Evolutionary conservation across 1,140 invertebrate genomes (phyloP), one percentile per base, ranked within the genome.

Genomic region (Lordiphosa mommai): DNA sequence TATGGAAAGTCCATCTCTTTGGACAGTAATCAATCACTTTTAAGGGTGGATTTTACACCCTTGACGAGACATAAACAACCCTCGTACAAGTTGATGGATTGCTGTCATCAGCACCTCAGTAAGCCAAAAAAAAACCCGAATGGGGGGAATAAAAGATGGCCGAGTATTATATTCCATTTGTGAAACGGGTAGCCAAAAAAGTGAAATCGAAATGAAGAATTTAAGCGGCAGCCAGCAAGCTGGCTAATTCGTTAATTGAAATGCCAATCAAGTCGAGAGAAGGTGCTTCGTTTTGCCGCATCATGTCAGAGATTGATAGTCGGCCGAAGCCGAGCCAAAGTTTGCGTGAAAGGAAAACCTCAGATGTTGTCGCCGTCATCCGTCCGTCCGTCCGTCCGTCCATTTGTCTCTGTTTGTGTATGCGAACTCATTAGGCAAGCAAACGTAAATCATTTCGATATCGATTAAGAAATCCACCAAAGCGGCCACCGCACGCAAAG

Each of bases 361-460:
- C 23, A 27, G 23, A 27, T 27, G 23, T 27, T 27, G 23, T 27
- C 23, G 23, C 23, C 23, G 38, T 34, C 49, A 8, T 20, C 44
- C 29, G 29, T 23, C 27, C 10, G 7, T 4, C 27, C n/a, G 20
- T 37, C 36, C 32, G 36, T 17, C 36, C 33, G 43, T 13, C 51
- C 23, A 27, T 27, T 27, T 27, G 23, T 27, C 23, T 14, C 56
- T 48, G 29, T 32, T 27, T 67, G 44, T 27, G 46, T 70, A 47
- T 70, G 65, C 60, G 69, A 73, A 70, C 70, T 79, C 76, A 80
- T 82, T 82, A 74, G 71, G 76, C 76, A 69, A 36, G 66, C 66
- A 71, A 74, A 80, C 76, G 71, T 80, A 82, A 82, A 80, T 80
- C 76, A 80, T 80, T 82, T 82, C 76, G 66, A 76, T 82, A 74